Conservation (phyloP, 2,113 vertebrate species). For the Mesocricetus auratus region DNA sequence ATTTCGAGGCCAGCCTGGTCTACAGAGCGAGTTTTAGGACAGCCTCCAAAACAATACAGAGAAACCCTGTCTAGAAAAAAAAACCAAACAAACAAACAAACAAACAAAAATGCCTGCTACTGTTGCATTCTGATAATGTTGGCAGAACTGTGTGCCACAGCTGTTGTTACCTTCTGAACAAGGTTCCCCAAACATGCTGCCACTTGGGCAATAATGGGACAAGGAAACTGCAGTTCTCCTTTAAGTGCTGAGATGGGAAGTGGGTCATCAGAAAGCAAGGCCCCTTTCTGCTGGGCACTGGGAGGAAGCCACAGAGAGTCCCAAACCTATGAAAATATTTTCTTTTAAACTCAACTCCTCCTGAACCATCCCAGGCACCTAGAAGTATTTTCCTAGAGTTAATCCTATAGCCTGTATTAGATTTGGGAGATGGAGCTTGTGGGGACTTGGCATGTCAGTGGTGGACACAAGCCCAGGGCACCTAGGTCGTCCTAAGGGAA, state of each 20-base stretch:
- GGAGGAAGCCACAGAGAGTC: neutral
- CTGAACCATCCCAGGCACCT: neutral
- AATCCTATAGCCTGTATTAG: neutral
- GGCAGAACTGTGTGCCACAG: neutral
- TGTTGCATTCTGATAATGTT: neutral
- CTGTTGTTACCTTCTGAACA: conserved; percentile 1
- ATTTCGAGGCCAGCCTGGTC: no score
- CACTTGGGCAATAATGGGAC: neutral
- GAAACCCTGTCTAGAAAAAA: no score
- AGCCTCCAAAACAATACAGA: no score
- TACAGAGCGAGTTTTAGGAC: no score
- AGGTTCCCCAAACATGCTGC: neutral
- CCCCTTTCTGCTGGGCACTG: neutral
- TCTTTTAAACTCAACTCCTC: neutral
- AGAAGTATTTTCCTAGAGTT: neutral
- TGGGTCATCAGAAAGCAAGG: accelerated
- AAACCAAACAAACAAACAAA: no score
- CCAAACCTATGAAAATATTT: neutral
- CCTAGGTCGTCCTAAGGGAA: neutral
- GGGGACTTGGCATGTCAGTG: neutral
- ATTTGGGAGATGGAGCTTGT: neutral
- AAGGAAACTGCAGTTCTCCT: neutral
- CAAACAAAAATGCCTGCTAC: no score
- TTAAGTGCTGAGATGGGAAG: no score
- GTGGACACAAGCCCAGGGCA: neutral